phyloP scores from a whole-genome alignment of 2,888 invertebrate species.

The Caenorhabditis imperialis region DNA sequence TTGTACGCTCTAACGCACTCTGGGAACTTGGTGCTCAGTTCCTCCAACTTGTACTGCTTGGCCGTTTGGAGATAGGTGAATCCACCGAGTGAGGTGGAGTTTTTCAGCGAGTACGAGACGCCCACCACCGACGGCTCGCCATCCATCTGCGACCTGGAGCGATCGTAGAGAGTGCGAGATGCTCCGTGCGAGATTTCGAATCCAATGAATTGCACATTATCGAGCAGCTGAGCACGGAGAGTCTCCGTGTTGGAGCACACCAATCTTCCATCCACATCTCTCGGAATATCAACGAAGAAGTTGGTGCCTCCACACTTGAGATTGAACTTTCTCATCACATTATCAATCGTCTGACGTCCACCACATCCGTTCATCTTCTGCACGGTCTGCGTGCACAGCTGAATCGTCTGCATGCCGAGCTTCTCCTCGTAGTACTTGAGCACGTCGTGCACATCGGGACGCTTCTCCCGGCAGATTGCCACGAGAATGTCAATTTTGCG shows the following conservation, averaged over 20 bases:
- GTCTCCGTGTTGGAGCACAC: conserved; percentile 13
- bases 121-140: conserved; percentile 62
- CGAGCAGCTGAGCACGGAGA: conserved; percentile 18
- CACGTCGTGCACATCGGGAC: conserved; percentile 44
- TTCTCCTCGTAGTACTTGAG: conserved; percentile 48
- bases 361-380: conserved; percentile 17
- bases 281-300: conserved; percentile 33
- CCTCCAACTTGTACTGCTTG: conserved; percentile 25
- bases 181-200: conserved; percentile 58
- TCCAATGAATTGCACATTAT: conserved; percentile 51
- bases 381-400: conserved; percentile 21
- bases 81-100: conserved; percentile 37
- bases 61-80: conserved; percentile 35
- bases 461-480: conserved; percentile 23
- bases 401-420: conserved; percentile 46
- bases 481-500: conserved; percentile 11
- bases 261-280: not conserved
- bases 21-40: conserved; percentile 10
- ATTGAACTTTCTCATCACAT: conserved; percentile 60
- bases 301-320: conserved; percentile 59
- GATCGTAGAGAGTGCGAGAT: conserved; percentile 49
- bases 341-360: conserved; percentile 50
- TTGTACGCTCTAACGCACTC: conserved; percentile 19
- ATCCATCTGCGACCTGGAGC: conserved; percentile 24
- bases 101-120: conserved; percentile 31